Evolutionary conservation across 1,140 invertebrate genomes (phyloP), one percentile per base, ranked within the genome.

Genomic region (Chironomus striatipennis): DNA sequence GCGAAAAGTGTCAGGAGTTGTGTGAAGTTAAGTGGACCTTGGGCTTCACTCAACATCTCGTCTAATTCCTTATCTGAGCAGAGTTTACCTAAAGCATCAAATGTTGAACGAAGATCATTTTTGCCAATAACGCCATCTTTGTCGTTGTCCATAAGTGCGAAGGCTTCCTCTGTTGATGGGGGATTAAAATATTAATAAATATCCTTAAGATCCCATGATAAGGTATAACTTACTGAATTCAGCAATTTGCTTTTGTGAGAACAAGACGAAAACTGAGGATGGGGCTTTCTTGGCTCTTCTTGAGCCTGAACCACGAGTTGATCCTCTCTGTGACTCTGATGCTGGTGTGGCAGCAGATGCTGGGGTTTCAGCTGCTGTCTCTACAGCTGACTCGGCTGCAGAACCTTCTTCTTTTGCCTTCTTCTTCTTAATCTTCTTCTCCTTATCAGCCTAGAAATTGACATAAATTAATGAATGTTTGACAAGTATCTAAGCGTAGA

Each of bases 81-180:
- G 75, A 96, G 87, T 83, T 93, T 91, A 86, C 97, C 97, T 76
- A 98, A 89, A 77, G 93, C 92, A 85, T 97, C 95, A 86, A 96
- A 98, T 81, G 96, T 96, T 80, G 92, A 92, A 82, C 95, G 92
- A 80, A 99, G 88, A 86, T 99, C 97, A 83, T 91, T 92, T 84
- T 97, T 96, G 83, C 93, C 93, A 83, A 99, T 95, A 85, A 98
- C 92, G 79, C 96, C 96, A 85, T 99, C 97, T 86, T 98, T 97
- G 87, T 99, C 95, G 85, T 93, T 91, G 87, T 99, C 97, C 91
- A 99, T 99, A 81, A 99, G 90, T 84, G 93, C 91, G 91, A 99
- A 98, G 81, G 94, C 95, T 93, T 95, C 79, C 24, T 70, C 65
- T 70, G 65, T 70, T 70, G 12, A 57, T n/a, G n/a, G n/a, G n/a